Conservation (phyloP, 2,888 invertebrate genomes). For the Furcula furcula region DNA sequence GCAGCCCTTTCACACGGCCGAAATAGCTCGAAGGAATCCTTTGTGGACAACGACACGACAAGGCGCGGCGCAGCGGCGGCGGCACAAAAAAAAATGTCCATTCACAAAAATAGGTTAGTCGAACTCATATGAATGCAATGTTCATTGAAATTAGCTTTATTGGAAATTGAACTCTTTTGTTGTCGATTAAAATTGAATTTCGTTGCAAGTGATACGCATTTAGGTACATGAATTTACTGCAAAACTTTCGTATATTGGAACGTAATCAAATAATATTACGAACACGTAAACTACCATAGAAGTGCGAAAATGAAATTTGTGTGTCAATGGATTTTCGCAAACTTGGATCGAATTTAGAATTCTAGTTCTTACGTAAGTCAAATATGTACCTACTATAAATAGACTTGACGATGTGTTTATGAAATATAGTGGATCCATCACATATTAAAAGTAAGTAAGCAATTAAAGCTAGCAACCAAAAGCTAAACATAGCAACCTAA, state of each 20-base stretch:
- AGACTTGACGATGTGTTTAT: no score
- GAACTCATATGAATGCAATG: slow-evolving; percentile 39
- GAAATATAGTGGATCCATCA: no score
- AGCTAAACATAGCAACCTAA: neutral
- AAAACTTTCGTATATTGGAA: no score
- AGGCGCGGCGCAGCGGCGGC: slow-evolving; percentile 7
- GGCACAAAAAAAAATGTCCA: slow-evolving; percentile 70
- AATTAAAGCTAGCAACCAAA: neutral
- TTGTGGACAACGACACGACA: slow-evolving; percentile 63
- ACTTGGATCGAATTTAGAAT: no score
- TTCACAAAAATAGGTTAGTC: slow-evolving; percentile 80
- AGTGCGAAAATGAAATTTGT: no score
- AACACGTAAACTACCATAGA: no score
- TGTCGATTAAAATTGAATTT: slow-evolving; percentile 9
- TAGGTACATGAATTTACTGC: no score
- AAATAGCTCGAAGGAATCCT: slow-evolving; percentile 71
- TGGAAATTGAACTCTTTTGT: neutral
- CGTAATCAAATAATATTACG: no score
- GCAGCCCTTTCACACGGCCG: slow-evolving; percentile 76
- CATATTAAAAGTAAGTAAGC: no score
- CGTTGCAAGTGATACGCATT: neutral
- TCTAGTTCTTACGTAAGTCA: no score
- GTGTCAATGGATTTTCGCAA: no score
- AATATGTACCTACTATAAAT: no score
- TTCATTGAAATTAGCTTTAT: neutral